phyloP scores from a whole-genome alignment of 1,140 invertebrate genomes.

The Goniozus legneri region DNA sequence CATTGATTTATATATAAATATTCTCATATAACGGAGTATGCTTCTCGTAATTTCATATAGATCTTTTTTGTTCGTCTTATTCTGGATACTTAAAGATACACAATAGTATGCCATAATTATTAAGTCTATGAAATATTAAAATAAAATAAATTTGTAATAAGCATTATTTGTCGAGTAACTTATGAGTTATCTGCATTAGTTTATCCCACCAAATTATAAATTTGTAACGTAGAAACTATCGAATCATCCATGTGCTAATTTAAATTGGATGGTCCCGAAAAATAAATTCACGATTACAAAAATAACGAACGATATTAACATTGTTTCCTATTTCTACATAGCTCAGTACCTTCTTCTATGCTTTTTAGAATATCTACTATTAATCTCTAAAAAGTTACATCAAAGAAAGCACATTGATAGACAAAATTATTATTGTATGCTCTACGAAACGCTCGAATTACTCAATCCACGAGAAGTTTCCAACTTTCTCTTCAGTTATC shows the following conservation, averaged over 20 bases:
- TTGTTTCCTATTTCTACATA: too few species aligned
- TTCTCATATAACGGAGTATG: not conserved
- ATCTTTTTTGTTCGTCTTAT: constrained; percentile 1
- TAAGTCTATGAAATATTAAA: constrained; percentile 3
- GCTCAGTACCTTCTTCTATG: too few species aligned
- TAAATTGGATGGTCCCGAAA: constrained; percentile 15
- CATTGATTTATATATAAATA: not conserved
- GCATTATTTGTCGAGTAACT: constrained; percentile 5
- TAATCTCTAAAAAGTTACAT: not conserved
- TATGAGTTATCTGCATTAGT: constrained; percentile 11
- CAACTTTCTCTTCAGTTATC: too few species aligned
- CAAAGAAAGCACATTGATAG: not conserved
- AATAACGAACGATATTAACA: not conserved
- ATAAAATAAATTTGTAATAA: constrained; percentile 1
- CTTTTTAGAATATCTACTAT: not conserved
- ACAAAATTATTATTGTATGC: not conserved
- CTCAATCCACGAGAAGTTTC: not conserved
- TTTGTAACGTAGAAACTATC: too few species aligned
- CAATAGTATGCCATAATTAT: constrained; percentile 2
- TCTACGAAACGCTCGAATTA: not conserved
- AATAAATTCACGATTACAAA: constrained; percentile 11
- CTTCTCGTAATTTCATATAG: not conserved
- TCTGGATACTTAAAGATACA: constrained; percentile 1
- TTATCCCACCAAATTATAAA: constrained; percentile 17
- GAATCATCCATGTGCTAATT: not conserved